A percentile compares a stretch with the other conserved stretches of the same genome.
Conservation (phyloP, 1,140 invertebrate genomes). For the Drosophila paulistorum region DNA sequence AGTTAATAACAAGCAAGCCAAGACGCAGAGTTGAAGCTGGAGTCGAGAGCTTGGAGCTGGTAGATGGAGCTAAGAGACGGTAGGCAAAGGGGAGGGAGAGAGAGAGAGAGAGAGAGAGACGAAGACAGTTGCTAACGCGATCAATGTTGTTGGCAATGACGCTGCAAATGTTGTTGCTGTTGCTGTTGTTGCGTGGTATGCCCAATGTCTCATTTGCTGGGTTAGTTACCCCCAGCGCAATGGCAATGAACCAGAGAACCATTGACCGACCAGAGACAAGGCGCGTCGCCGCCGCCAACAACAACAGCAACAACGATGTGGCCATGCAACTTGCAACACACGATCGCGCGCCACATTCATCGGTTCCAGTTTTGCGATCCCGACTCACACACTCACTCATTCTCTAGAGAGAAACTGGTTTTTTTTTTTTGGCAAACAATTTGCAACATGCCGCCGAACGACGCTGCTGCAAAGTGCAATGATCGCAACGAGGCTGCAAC, state of each 20-base stretch:
- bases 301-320: conserved; percentile 22
- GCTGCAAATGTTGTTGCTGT: conserved; percentile 58
- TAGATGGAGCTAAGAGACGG: neutral
- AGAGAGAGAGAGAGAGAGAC: neutral
- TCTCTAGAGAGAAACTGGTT: conserved; percentile 57
- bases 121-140: conserved; percentile 6
- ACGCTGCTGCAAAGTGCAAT: conserved; percentile 66
- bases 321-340: conserved; percentile 67
- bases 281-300: conserved; percentile 28
- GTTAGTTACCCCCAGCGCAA: conserved; percentile 82
- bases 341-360: conserved; percentile 26
- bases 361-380: conserved; percentile 37
- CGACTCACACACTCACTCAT: conserved; percentile 31
- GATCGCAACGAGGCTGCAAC: conserved; percentile 65
- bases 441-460: conserved; percentile 59
- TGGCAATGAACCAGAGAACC: conserved; percentile 83
- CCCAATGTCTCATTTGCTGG: conserved; percentile 53
- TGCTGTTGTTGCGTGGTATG: conserved; percentile 45
- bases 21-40: neutral
- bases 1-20: conserved; percentile 48
- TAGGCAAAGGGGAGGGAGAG: conserved; percentile 20
- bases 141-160: conserved; percentile 48
- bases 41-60: neutral
- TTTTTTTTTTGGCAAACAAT: conserved; percentile 51
- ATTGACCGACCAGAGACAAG: conserved; percentile 77